Evolutionary conservation across 37 sponge, comb jelly and placozoan genomes (phyloP).

Genomic region (Cliona cf. orientalis): DNA sequence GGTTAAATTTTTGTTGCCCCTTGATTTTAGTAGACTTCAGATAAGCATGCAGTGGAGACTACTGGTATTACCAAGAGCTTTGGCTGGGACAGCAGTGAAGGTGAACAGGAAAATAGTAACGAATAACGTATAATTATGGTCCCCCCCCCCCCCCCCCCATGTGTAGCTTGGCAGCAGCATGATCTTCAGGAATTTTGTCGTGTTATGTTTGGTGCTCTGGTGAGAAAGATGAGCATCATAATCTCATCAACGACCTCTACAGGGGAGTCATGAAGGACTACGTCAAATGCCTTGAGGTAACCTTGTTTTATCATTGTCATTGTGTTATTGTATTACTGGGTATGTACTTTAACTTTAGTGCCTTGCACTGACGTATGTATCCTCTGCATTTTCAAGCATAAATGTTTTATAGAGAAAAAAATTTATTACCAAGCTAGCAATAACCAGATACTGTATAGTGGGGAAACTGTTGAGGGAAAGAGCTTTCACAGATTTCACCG

Average conservation of each 20-base stretch:
- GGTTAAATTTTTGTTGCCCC: background rate
- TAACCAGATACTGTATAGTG: too few species aligned
- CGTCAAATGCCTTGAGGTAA: constrained; percentile 90
- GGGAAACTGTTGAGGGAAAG: too few species aligned
- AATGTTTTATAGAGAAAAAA: too few species aligned
- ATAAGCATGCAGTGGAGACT: constrained; percentile 90
- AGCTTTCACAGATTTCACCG: too few species aligned
- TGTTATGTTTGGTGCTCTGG: constrained; percentile 97
- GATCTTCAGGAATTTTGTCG: constrained; percentile 96
- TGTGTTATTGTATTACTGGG: too few species aligned
- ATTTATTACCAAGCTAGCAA: too few species aligned
- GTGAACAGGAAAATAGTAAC: too few species aligned
- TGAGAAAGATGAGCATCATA: constrained; percentile 62
- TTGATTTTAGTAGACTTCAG: constrained; percentile 64
- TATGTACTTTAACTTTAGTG: too few species aligned
- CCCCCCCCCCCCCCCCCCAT: background rate
- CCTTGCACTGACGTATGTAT: too few species aligned
- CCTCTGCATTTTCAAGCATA: too few species aligned
- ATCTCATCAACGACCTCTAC: constrained; percentile 91
- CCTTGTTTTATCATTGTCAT: too few species aligned
- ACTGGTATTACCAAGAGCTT: constrained; percentile 96
- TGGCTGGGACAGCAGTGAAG: constrained; percentile 97
- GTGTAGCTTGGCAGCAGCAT: constrained; percentile 94
- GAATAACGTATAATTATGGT: too few species aligned
- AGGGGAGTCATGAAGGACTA: constrained; percentile 92